A percentile compares a stretch with the other conserved stretches of the same genome.
phyloP scores from a whole-genome alignment of 2,888 invertebrate species.

The Rotaria sp. region DNA sequence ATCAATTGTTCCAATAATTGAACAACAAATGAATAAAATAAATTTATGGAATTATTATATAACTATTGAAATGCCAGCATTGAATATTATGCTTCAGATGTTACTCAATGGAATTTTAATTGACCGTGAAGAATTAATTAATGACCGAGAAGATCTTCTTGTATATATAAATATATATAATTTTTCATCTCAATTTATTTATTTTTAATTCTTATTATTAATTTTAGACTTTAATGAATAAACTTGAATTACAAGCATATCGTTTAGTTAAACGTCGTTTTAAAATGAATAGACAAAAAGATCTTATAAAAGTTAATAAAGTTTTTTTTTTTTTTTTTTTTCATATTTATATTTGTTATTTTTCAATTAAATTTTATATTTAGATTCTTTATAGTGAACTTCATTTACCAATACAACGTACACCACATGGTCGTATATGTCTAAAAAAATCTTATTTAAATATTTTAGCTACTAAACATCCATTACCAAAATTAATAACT shows the following conservation, averaged over 20 bases:
- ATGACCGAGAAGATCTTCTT: not conserved
- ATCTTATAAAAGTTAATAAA: not conserved
- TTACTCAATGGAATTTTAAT: constrained; percentile 8
- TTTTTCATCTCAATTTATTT: not conserved
- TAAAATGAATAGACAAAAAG: not conserved
- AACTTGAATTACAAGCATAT: constrained; percentile 24
- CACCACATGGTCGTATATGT: constrained; percentile 3
- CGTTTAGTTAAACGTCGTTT: constrained; percentile 15
- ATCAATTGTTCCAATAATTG: not conserved
- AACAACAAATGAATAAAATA: not conserved
- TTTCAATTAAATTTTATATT: not conserved
- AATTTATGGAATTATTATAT: not conserved
- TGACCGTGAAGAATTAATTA: not conserved
- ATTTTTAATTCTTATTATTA: not conserved
- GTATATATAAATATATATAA: not conserved
- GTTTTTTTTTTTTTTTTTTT: not conserved
- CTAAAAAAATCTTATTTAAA: not conserved
- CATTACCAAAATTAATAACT: not conserved
- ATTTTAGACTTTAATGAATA: not conserved
- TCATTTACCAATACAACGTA: not conserved
- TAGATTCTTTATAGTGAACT: constrained; percentile 21
- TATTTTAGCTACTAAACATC: not conserved
- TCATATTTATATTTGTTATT: not conserved
- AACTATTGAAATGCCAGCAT: not conserved
- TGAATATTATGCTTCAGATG: not conserved